Evolutionary conservation across 2,113 vertebrate genomes (phyloP).

Genomic region (Oryzias woworae): DNA sequence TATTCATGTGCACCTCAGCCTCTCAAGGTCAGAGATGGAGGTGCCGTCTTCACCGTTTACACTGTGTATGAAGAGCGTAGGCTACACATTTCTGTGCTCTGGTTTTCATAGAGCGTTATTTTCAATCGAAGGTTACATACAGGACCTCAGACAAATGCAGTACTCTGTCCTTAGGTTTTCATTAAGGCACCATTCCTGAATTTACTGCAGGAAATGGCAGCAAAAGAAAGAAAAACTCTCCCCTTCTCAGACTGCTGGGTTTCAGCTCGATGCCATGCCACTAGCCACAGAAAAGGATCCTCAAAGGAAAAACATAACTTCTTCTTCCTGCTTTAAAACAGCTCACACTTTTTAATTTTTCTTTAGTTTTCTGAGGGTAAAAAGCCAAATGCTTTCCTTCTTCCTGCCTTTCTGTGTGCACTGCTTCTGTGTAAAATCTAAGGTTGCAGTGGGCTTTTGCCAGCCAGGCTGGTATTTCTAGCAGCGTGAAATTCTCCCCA

Average conservation of each 20-base stretch:
- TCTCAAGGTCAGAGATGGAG: conserved; percentile 54
- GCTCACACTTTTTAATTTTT: not conserved
- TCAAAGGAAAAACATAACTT: conserved; percentile 11
- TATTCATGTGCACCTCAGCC: conserved; percentile 14
- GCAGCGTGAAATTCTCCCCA: conserved; percentile 52
- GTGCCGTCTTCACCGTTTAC: conserved; percentile 2
- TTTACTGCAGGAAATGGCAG: conserved; percentile 28
- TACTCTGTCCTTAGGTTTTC: conserved; percentile 41
- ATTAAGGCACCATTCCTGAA: conserved; percentile 38
- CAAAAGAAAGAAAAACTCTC: conserved; percentile 40
- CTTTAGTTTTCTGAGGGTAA: not conserved
- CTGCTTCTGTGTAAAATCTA: conserved; percentile 34
- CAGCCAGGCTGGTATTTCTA: conserved; percentile 25
- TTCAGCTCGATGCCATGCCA: conserved; percentile 19
- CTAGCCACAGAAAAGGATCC: conserved; percentile 22
- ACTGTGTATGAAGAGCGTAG: conserved; percentile 1
- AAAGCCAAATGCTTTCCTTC: not conserved
- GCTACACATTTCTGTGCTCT: not conserved
- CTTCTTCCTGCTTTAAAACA: not conserved
- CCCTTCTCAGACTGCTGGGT: conserved; percentile 15
- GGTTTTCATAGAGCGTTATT: conserved; percentile 33
- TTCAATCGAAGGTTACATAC: conserved; percentile 7
- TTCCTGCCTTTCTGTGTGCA: conserved; percentile 8
- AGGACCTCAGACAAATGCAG: conserved; percentile 12
- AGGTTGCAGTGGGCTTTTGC: conserved; percentile 17